These are phyloP conservation scores for Epirrhoe alternata DNA, from an alignment of 2,888 invertebrate genomes.

Conservation along the genomic window DNA sequence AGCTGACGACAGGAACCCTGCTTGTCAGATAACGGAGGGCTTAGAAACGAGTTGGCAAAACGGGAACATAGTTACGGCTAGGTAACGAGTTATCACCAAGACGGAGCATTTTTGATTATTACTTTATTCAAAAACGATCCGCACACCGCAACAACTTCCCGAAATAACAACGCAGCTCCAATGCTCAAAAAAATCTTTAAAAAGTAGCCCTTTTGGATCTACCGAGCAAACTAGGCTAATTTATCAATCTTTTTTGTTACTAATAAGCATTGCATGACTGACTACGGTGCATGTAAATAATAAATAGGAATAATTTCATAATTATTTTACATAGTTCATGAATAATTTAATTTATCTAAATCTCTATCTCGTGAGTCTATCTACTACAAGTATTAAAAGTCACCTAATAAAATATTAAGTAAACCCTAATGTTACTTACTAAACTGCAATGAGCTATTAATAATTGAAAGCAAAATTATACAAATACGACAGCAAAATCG, in stretches of 20 bases:
- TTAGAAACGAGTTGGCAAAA: conserved; percentile 52
- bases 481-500: background rate
- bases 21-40: conserved; percentile 81
- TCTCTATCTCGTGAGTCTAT: conserved; percentile 5
- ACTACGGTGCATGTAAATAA: conserved; percentile 28
- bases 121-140: conserved; percentile 35
- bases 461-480: background rate
- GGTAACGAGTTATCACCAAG: conserved; percentile 15
- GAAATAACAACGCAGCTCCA: conserved; percentile 67
- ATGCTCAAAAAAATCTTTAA: conserved; percentile 73
- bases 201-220: conserved; percentile 58
- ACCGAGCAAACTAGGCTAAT: conserved; percentile 70
- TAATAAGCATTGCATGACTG: conserved; percentile 30
- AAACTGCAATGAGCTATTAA: background rate
- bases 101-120: conserved; percentile 41
- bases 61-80: conserved; percentile 50
- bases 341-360: conserved; percentile 10
- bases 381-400: background rate
- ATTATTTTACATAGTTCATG: conserved; percentile 6
- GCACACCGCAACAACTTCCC: conserved; percentile 53
- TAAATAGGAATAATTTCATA: conserved; percentile 4
- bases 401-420: background rate
- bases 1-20: conserved; percentile 82
- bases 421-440: background rate
- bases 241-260: conserved; percentile 51